Conservation (phyloP, 2,888 invertebrate genomes). For the Acheta domesticus region DNA sequence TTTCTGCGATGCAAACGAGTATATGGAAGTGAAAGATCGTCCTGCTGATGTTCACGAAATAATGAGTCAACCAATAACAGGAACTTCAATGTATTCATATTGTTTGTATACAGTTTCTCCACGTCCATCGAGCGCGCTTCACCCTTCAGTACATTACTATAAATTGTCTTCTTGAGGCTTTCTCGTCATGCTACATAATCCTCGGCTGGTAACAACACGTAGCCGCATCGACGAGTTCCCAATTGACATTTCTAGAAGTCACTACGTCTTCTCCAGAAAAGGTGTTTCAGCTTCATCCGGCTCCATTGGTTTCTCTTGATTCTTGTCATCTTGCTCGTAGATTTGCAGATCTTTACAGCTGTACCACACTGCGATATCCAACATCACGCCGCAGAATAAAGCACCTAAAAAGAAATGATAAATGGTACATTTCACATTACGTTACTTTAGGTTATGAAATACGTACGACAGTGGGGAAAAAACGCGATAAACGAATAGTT, state of each 20-base stretch:
- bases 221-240: too few relatives aligned
- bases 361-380: conserved; percentile 41
- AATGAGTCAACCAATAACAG: background rate
- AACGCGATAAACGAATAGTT: too few relatives aligned
- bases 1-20: too few relatives aligned
- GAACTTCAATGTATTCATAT: background rate
- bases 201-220: too few relatives aligned
- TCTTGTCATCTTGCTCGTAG: conserved; percentile 37
- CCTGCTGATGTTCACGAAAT: background rate
- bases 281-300: background rate
- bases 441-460: too few relatives aligned
- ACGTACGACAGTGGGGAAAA: too few relatives aligned
- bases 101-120: background rate
- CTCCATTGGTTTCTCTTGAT: background rate
- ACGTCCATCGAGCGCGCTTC: too few relatives aligned
- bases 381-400: conserved; percentile 39
- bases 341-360: conserved; percentile 40
- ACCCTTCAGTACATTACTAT: too few relatives aligned
- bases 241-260: too few relatives aligned
- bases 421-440: too few relatives aligned
- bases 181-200: too few relatives aligned
- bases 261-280: background rate
- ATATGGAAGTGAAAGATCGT: background rate
- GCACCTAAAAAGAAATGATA: conserved; percentile 35
- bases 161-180: too few relatives aligned